phyloP scores from a whole-genome alignment of 23 tunicate species.

The Oikopleura albicans region DNA sequence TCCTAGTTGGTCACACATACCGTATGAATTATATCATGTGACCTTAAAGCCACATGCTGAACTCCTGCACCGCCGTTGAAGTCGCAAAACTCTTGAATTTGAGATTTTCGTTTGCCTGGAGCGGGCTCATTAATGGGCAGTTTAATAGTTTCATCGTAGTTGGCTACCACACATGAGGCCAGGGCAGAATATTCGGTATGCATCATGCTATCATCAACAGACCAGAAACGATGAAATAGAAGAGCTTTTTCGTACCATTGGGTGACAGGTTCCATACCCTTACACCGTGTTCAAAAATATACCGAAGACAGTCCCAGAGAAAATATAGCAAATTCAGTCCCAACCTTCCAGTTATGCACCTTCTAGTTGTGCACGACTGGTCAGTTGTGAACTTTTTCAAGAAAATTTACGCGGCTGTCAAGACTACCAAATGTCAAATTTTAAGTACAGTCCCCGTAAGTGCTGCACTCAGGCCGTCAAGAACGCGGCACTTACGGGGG shows the following conservation, averaged over 20 bases:
- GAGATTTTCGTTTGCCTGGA: slow-evolving; percentile 69
- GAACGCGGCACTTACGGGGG: too few species aligned
- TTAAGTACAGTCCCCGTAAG: too few species aligned
- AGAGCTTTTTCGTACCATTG: slow-evolving; percentile 67
- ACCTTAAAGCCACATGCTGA: slow-evolving; percentile 70
- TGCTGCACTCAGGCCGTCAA: too few species aligned
- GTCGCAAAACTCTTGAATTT: slow-evolving; percentile 84
- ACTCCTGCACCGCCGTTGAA: slow-evolving; percentile 96
- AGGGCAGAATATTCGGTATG: slow-evolving; percentile 91
- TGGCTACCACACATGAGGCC: slow-evolving; percentile 68
- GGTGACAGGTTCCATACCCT: slow-evolving; percentile 11
- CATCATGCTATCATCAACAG: slow-evolving; percentile 70
- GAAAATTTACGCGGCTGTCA: slow-evolving; percentile 36
- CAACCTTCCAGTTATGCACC: too few species aligned
- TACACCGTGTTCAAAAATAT: background rate
- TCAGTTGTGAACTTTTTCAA: too few species aligned
- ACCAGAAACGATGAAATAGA: slow-evolving; percentile 96
- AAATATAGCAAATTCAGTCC: background rate
- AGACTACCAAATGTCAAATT: slow-evolving; percentile 31
- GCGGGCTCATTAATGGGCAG: slow-evolving; percentile 97
- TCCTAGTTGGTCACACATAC: too few species aligned
- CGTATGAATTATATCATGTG: slow-evolving; percentile 41
- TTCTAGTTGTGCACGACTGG: too few species aligned
- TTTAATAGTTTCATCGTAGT: slow-evolving; percentile 72
- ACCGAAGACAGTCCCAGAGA: background rate